A percentile compares a stretch with the other conserved stretches of the same genome.
These are phyloP conservation scores for Pangasianodon hypophthalmus DNA, from an alignment of 2,113 vertebrate genomes.

Conservation along the genomic window DNA sequence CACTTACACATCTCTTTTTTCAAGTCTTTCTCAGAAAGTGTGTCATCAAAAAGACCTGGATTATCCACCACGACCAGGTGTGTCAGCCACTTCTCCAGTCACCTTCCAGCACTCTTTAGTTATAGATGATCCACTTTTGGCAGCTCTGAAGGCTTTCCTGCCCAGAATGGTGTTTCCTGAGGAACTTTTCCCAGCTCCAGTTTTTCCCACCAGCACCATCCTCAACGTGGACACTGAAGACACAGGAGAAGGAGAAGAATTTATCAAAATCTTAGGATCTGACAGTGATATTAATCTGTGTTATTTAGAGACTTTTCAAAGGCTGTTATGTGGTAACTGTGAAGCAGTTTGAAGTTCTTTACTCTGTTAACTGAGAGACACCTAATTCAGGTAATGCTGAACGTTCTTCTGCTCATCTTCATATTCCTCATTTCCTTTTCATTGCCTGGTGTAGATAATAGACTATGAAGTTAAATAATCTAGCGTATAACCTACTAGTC, in stretches of 20 bases:
- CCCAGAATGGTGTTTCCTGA: slow-evolving; percentile 41
- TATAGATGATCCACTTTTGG: background rate
- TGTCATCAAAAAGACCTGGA: slow-evolving; percentile 15
- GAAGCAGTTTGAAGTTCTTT: too few species aligned
- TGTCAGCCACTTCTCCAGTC: background rate
- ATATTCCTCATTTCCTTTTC: too few species aligned
- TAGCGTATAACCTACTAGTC: too few species aligned
- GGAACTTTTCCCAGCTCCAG: slow-evolving; percentile 35
- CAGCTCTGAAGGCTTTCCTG: slow-evolving; percentile 10
- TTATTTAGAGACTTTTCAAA: too few species aligned
- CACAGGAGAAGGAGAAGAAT: background rate
- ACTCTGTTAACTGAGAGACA: too few species aligned
- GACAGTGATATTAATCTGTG: too few species aligned
- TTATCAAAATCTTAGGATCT: background rate
- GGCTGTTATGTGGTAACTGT: too few species aligned
- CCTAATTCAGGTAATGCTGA: too few species aligned
- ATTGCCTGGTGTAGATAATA: too few species aligned
- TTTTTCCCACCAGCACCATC: slow-evolving; percentile 29
- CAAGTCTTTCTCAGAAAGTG: background rate
- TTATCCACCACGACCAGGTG: slow-evolving; percentile 18
- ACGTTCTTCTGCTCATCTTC: too few species aligned
- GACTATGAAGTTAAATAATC: too few species aligned
- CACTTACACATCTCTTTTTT: background rate
- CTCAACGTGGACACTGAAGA: slow-evolving; percentile 18
- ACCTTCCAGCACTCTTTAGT: slow-evolving; percentile 39